Evolutionary conservation across 2,113 vertebrate genomes (phyloP), one percentile per base, ranked within the genome.

Genomic region (Taurulus bubalis): DNA sequence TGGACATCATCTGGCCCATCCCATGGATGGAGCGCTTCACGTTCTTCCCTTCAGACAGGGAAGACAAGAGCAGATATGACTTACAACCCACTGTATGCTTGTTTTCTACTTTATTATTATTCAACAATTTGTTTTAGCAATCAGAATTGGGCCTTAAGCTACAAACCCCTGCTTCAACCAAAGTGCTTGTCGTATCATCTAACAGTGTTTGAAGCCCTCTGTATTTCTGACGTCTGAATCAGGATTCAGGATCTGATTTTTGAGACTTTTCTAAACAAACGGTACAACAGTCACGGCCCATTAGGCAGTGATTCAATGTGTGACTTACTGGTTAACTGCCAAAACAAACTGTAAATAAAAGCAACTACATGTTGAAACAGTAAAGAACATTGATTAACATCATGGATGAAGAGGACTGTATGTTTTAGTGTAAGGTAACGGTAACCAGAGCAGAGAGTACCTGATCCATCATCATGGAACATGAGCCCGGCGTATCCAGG

Each of bases 1-100:
- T 99, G 88, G 97, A 97, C 97, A 99, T 97, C 89, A 99, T 99
- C 92, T 99, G 98, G 12, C 98, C 98, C 93, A 99, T 96, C 0
- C 97, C 98, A 83, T 99, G 98, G 86, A 99, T 98, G 11, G 98
- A 99, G 30, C 96, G 93, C 83, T 97, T 95, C 80, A 99, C 96
- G 0, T 98, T 99, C 91, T 97, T 99, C 66, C 95, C 98, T 96
- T 64, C 26, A 75, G 69, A 55, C 4, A 14, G 42, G 30, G 6
- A 45, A 24, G 55, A 64, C 56, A n/a, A 53, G 1, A 20, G 22
- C 53, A 56, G 53, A 56, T 26, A 14, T 56, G 24, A 26, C 4
- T 34, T 6, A 22, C 8, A 8, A 5, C 18, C 1, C 16, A 34
- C 16, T 32, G 32, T 26, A 56, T 56, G 24, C 26, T 12, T 58